Evolutionary conservation across 2,797 vertebrate genomes (phyloP), one percentile per base, ranked within the genome.

Genomic region (Coranthus polyacanthus): DNA sequence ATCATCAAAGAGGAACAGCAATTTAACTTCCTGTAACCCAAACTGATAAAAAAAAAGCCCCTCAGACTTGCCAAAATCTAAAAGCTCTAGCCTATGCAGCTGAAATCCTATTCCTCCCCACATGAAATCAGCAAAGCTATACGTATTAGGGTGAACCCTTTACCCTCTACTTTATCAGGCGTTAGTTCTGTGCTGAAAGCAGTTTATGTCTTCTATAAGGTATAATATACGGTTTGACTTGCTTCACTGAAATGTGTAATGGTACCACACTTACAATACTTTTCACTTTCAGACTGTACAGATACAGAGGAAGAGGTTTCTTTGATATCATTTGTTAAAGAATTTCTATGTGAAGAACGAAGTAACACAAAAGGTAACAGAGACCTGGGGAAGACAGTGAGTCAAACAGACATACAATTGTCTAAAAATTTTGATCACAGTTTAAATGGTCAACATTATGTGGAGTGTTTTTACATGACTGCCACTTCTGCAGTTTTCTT

Each of bases 1-100:
- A 44, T 22, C 43, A 64, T 54, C 50, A 81, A 76, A 81, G 37
- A 55, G 18, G 41, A 42, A 26, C 57, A 49, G 52, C 46, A 65
- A 54, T 32, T 49, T 29, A 12, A 62, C 24, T 55, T 60, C 42
- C 51, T 10, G 53, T 38, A 59, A 62, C 49, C 60, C 42, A 68
- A 34, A 66, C 37, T 37, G 58, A 50, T 20, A 63, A 72, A 75
- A 50, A 20, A 63, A 72, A 75, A 69, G 42, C 37, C 21, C 36
- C 51, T 62, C 17, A 45, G 45, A 62, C 60, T 17, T 56, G 7
- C 37, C 47, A 45, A n/a, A n/a, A n/a, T n/a, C n/a, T n/a, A n/a
- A n/a, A n/a, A 67, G 50, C 38, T 74, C n/a, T 57, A 68, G 26
- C 50, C 63, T 62, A 47, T 38, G 56, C 47, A 62, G 72, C 17